phyloP scores from a whole-genome alignment of 2,113 vertebrate genomes.

The Onychostruthus taczanowskii region DNA sequence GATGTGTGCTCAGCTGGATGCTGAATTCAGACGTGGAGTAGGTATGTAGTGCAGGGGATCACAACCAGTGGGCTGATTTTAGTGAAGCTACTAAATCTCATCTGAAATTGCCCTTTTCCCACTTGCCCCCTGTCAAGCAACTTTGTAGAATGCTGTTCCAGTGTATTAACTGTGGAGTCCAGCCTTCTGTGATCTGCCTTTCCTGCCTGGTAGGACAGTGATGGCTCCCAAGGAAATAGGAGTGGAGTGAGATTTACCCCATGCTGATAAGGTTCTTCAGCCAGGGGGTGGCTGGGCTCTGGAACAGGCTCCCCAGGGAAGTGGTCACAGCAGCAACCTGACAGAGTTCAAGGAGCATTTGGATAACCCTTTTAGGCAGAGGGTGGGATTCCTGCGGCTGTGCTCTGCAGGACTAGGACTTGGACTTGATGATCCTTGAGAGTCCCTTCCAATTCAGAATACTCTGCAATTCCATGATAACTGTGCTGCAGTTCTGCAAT shows the following conservation, averaged over 20 bases:
- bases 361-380: background rate
- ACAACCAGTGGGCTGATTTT: background rate
- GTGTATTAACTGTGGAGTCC: background rate
- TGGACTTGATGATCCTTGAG: background rate
- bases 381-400: background rate
- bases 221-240: background rate
- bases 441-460: background rate
- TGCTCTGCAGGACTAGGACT: background rate
- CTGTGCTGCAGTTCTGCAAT: background rate
- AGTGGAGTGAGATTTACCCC: background rate
- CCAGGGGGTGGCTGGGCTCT: fast-evolving
- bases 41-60: background rate
- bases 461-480: background rate
- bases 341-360: background rate
- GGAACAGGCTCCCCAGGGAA: background rate
- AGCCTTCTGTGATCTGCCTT: background rate
- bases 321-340: background rate
- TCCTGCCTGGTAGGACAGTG: background rate
- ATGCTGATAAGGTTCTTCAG: background rate
- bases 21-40: background rate
- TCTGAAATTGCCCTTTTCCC: background rate
- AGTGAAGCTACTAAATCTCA: background rate
- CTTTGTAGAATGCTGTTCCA: background rate
- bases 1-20: background rate
- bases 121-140: fast-evolving